A percentile compares a stretch with the other conserved stretches of the same genome.
Conservation (phyloP, 2,888 invertebrate genomes). For the Augochlorella aurata region DNA sequence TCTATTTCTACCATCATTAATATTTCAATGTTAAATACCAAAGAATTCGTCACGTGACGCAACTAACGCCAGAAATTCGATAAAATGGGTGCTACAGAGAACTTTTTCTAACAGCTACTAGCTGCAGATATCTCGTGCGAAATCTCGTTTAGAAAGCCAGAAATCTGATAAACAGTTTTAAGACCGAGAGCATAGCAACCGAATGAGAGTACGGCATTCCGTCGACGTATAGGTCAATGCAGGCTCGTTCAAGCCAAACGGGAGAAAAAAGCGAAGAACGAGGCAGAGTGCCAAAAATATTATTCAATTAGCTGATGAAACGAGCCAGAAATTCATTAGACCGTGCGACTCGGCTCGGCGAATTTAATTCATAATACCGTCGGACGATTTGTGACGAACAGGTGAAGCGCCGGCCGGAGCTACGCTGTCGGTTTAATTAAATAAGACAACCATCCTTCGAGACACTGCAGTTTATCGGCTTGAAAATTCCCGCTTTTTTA, state of each 20-base stretch:
- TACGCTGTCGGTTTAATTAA: conserved; percentile 68
- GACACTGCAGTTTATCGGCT: conserved; percentile 48
- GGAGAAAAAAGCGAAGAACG: not conserved
- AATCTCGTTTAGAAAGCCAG: not conserved
- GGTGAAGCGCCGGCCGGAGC: conserved; percentile 40
- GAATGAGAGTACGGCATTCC: conserved; percentile 17
- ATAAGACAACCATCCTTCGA: conserved; percentile 64
- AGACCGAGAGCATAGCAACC: not conserved
- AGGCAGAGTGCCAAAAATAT: conserved; percentile 57
- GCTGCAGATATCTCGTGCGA: not conserved
- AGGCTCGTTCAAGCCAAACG: not conserved
- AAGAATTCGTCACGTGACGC: no score
- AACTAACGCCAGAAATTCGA: no score
- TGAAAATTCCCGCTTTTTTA: conserved; percentile 21
- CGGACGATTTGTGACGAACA: conserved; percentile 49
- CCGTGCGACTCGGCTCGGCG: conserved; percentile 41
- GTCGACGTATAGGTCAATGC: conserved; percentile 30
- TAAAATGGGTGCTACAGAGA: no score
- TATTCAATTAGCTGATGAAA: conserved; percentile 71
- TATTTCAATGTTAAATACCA: no score
- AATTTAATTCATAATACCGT: conserved; percentile 69
- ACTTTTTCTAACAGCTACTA: not conserved
- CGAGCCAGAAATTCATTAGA: conserved; percentile 62
- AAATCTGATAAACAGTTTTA: not conserved
- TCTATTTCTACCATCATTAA: no score